A percentile compares a stretch with the other conserved stretches of the same genome.
Conservation (phyloP, 2,888 invertebrate genomes). For the Rhaphigaster nebulosa region DNA sequence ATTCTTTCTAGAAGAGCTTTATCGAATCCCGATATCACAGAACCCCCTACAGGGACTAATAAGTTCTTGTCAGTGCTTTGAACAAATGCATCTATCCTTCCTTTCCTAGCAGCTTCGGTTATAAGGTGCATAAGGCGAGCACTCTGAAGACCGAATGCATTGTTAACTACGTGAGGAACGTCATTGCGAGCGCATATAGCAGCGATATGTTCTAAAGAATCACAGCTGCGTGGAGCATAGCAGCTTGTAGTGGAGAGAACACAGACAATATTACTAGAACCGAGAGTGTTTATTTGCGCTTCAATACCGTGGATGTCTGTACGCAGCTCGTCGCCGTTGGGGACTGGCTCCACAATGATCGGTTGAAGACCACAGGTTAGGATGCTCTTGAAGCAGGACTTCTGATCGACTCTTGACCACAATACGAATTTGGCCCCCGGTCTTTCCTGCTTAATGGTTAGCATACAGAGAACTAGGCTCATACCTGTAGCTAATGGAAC, state of each 20-base stretch:
- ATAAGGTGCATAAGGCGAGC: slow-evolving; percentile 77
- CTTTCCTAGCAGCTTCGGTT: slow-evolving; percentile 75
- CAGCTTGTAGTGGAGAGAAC: slow-evolving; percentile 82
- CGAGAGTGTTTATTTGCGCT: slow-evolving; percentile 73
- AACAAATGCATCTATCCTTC: slow-evolving; percentile 83
- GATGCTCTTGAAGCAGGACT: slow-evolving; percentile 87
- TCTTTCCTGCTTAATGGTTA: slow-evolving; percentile 75
- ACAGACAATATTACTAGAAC: slow-evolving; percentile 76
- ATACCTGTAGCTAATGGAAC: slow-evolving; percentile 88
- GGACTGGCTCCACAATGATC: slow-evolving; percentile 75
- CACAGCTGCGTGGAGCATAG: slow-evolving; percentile 84
- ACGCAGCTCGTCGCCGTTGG: slow-evolving; percentile 75
- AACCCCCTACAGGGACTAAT: slow-evolving; percentile 86
- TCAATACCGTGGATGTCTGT: slow-evolving; percentile 77
- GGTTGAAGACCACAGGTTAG: slow-evolving; percentile 78
- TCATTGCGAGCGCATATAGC: slow-evolving; percentile 74
- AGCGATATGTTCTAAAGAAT: slow-evolving; percentile 75
- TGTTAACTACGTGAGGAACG: slow-evolving; percentile 84
- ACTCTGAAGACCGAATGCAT: slow-evolving; percentile 86
- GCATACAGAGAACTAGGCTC: slow-evolving; percentile 81
- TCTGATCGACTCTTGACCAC: slow-evolving; percentile 89
- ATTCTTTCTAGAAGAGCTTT: slow-evolving; percentile 75
- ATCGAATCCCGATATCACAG: slow-evolving; percentile 82
- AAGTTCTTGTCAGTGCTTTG: slow-evolving; percentile 90
- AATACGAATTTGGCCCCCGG: slow-evolving; percentile 80